Base-by-base conservation (phyloP, 2,888 invertebrate genomes). In the Stenchaetothrips biformis region DNA sequence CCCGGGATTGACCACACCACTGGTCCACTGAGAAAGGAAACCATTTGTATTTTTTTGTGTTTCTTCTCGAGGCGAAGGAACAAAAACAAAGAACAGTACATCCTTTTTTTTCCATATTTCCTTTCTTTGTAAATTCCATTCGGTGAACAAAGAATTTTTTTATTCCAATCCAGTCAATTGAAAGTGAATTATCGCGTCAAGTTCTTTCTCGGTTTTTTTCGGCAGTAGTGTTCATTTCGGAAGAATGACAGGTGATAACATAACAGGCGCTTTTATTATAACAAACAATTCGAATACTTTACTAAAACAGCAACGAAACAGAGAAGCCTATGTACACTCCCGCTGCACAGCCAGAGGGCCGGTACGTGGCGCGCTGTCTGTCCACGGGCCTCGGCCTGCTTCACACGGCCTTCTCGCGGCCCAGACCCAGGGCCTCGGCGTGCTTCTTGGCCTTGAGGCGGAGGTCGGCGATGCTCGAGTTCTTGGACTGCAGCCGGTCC, bases 381-480 rank as follows among this genome's bases (percentile, higher is more conserved):
- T 11, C 9, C 6, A 7, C 53, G 6, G 53, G 37, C 53, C 53
- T 7, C 18, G 62, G 67, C 25, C 37, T 1, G 37, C 81, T 37
- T 78, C 21, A 80, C 78, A 27, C 49, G 53, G 18, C 48, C 49
- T 67, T 82, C 18, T 82, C 82, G 62, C 82, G 81, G 37, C 83
- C 83, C 78, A 86, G 84, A 79, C 89, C 96, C 80, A 97, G 88
- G 0, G 96, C 95, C 84, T 97, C 97, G 49, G 97, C 94, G 87
- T 97, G 97, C 84, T 96, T 93, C 86, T 95, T 93, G 27, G 98
- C 97, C 88, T 98, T 98, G 83, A 97, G 90, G 84, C 98, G 90
- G 81, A 98, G 90, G 88, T 98, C 98, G 0, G 97, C 97, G 86
- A 98, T 97, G 86, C 96, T 97, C 27, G 96, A 96, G 85, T 95